Conservation (phyloP, 2,888 invertebrate genomes). For the Sphinx pinastri region DNA sequence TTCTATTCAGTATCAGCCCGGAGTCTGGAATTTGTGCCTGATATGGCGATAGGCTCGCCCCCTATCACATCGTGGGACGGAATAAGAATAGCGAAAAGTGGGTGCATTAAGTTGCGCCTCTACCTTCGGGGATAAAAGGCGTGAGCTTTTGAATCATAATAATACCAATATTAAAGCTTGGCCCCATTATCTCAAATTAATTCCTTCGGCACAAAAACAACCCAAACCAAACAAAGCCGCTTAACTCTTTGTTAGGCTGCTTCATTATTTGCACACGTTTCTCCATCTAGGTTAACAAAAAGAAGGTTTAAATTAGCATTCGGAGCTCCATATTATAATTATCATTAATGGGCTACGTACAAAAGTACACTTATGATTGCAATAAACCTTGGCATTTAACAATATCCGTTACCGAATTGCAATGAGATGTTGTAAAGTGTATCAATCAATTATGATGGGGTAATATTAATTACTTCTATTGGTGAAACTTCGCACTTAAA, state of each 20-base stretch:
- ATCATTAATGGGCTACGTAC: conserved; percentile 32
- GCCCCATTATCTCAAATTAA: too few species aligned
- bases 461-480: conserved; percentile 16
- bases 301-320: conserved; percentile 18
- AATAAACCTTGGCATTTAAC: conserved; percentile 68
- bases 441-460: conserved; percentile 51
- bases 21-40: too few species aligned
- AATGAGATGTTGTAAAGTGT: conserved; percentile 51
- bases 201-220: too few species aligned
- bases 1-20: too few species aligned
- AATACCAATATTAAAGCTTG: too few species aligned
- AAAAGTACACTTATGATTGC: conserved; percentile 40
- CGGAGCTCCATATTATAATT: conserved; percentile 27
- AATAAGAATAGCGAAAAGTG: too few species aligned
- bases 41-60: too few species aligned
- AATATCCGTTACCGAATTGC: conserved; percentile 56
- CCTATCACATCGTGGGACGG: too few species aligned
- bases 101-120: too few species aligned
- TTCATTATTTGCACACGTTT: neutral
- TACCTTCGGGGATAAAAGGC: too few species aligned
- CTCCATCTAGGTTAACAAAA: conserved; percentile 3
- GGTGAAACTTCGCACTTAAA: neutral
- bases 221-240: too few species aligned
- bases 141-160: too few species aligned
- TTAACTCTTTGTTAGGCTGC: neutral